Percentiles rank a stretch among this genome's conserved stretches.
Evolutionary conservation across 2,797 vertebrate species (phyloP).

Genomic region (Tragelaphus eurycerus): DNA sequence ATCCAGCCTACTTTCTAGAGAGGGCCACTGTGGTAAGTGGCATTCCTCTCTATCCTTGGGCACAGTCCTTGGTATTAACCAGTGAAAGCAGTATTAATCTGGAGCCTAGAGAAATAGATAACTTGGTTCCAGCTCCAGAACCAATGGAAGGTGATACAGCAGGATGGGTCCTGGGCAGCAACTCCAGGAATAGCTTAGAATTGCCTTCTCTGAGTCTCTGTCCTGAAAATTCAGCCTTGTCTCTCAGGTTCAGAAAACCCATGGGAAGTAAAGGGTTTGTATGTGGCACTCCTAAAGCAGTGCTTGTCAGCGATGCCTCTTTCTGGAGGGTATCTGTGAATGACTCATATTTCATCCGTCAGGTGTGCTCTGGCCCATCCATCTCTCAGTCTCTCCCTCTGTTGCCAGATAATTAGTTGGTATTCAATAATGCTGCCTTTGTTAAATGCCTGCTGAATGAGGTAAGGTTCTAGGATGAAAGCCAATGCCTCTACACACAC

Average conservation of each 20-base stretch:
- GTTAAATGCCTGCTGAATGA: constrained; percentile 82
- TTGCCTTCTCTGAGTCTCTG: background rate
- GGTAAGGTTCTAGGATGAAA: constrained; percentile 77
- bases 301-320: constrained; percentile 4
- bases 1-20: background rate
- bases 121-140: background rate
- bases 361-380: constrained; percentile 71
- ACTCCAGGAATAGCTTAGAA: background rate
- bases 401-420: constrained; percentile 76
- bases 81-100: background rate
- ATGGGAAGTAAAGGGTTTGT: background rate
- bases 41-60: constrained; percentile 25
- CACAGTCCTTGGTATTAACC: constrained; percentile 41
- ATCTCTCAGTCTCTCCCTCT: constrained; percentile 38
- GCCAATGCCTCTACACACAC: constrained; percentile 31
- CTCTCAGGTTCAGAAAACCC: background rate
- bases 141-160: background rate
- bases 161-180: background rate
- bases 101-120: background rate
- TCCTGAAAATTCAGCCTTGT: background rate
- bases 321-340: constrained; percentile 68
- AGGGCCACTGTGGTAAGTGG: background rate
- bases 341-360: constrained; percentile 76
- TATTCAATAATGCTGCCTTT: constrained; percentile 81
- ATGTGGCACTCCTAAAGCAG: background rate